These are phyloP conservation scores for Drosophila atripex DNA, from an alignment of 2,888 invertebrate genomes.

Conservation along the genomic window DNA sequence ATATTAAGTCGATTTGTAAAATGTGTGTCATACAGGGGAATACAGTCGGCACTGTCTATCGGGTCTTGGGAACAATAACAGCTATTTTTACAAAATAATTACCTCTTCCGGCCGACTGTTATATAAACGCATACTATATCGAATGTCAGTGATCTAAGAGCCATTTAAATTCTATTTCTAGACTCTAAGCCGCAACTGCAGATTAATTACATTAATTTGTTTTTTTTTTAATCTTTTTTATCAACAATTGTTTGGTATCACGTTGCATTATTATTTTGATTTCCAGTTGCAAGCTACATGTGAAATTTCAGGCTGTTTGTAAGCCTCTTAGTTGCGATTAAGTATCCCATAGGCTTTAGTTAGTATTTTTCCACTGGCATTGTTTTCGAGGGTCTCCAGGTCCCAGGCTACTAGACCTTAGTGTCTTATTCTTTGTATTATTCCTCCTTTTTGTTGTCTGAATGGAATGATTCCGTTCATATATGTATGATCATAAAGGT, in stretches of 20 bases:
- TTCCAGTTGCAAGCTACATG: constrained; percentile 7
- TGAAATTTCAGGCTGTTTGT: background rate
- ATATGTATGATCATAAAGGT: background rate
- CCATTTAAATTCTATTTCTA: constrained; percentile 34
- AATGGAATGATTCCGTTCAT: constrained; percentile 5
- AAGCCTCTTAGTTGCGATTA: background rate
- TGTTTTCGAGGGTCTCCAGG: background rate
- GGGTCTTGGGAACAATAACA: background rate
- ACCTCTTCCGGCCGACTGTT: background rate
- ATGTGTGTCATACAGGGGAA: constrained; percentile 1
- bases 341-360: background rate
- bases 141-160: background rate
- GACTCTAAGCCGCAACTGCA: constrained; percentile 10
- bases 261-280: constrained; percentile 22
- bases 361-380: constrained; percentile 24
- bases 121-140: too few species aligned
- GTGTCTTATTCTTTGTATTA: background rate
- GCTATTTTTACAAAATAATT: background rate
- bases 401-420: background rate
- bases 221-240: constrained; percentile 8
- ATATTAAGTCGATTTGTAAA: background rate
- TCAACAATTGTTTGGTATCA: constrained; percentile 9
- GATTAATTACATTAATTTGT: constrained; percentile 33
- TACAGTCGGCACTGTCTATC: background rate
- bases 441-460: constrained; percentile 10